A percentile compares a stretch with the other conserved stretches of the same genome.
Conservation (phyloP, 2,888 invertebrate species). For the Aspidiotus rigidus region DNA sequence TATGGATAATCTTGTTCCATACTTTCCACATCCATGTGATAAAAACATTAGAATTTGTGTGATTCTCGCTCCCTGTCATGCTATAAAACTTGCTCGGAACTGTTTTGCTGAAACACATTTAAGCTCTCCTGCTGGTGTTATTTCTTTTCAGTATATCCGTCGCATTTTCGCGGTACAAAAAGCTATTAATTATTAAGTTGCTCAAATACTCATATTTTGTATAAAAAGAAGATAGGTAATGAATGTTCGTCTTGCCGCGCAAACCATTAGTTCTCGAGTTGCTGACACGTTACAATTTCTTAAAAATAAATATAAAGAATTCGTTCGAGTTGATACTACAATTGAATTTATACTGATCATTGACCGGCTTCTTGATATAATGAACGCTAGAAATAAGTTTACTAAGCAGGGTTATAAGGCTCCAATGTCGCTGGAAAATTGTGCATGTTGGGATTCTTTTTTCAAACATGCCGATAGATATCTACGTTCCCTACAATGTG, state of each 20-base stretch:
- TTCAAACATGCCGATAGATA: neutral
- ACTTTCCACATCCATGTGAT: neutral
- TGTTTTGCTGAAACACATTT: constrained; percentile 14
- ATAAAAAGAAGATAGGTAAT: constrained; percentile 32
- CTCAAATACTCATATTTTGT: constrained; percentile 27
- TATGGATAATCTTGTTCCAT: neutral
- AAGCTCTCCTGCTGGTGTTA: constrained; percentile 58
- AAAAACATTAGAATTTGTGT: neutral
- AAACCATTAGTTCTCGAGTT: constrained; percentile 38
- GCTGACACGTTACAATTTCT: constrained; percentile 38
- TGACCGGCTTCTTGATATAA: constrained; percentile 34
- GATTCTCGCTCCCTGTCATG: constrained; percentile 18
- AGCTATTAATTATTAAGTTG: constrained; percentile 20
- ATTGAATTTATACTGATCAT: constrained; percentile 38
- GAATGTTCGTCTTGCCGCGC: constrained; percentile 37
- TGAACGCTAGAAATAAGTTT: constrained; percentile 38
- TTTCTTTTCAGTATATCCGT: constrained; percentile 38
- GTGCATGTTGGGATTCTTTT: neutral
- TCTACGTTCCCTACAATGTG: neutral
- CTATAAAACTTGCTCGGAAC: constrained; percentile 16
- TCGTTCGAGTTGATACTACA: constrained; percentile 36
- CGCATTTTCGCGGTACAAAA: constrained; percentile 17
- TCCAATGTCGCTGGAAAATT: constrained; percentile 26
- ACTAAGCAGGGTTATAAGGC: constrained; percentile 38
- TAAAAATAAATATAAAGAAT: constrained; percentile 24